Conservation (phyloP, 2,113 vertebrate species). For the Pomatostomus ruficeps region DNA sequence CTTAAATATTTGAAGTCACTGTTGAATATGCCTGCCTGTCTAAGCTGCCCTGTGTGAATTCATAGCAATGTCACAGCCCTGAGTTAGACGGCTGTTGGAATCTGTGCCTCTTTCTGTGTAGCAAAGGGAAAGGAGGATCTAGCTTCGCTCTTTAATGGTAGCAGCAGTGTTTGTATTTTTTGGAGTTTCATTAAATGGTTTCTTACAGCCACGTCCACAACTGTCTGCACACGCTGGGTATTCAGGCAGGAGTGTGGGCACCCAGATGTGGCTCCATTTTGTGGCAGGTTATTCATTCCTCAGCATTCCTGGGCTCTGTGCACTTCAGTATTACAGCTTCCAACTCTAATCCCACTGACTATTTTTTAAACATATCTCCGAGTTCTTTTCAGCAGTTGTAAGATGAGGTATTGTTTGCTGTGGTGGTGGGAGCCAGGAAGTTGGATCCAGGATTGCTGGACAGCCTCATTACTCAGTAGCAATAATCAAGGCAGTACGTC, state of each 20-base stretch:
- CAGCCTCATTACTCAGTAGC: slow-evolving; percentile 27
- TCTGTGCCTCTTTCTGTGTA: not conserved
- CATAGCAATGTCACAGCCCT: not conserved
- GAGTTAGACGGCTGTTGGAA: not conserved
- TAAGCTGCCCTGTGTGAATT: not conserved
- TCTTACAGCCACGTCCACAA: not conserved
- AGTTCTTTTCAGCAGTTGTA: not conserved
- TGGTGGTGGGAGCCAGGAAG: slow-evolving; percentile 7
- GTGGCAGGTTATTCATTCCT: not conserved
- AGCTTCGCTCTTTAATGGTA: not conserved
- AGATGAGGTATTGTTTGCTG: slow-evolving; percentile 15
- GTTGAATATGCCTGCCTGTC: not conserved
- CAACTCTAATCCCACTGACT: not conserved
- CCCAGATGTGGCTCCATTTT: not conserved
- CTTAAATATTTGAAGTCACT: not conserved
- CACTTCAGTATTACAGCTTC: not conserved
- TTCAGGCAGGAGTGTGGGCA: not conserved
- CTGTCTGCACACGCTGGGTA: fast-evolving
- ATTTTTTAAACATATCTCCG: not conserved
- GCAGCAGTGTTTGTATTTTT: not conserved
- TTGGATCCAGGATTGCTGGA: slow-evolving; percentile 18
- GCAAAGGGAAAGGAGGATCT: not conserved
- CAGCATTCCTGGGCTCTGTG: not conserved
- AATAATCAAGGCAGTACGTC: slow-evolving; percentile 47
- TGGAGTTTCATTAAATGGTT: not conserved